These are phyloP conservation scores for Sarcophaga caerulescens DNA, from an alignment of 2,888 invertebrate species.

Conservation along the genomic window DNA sequence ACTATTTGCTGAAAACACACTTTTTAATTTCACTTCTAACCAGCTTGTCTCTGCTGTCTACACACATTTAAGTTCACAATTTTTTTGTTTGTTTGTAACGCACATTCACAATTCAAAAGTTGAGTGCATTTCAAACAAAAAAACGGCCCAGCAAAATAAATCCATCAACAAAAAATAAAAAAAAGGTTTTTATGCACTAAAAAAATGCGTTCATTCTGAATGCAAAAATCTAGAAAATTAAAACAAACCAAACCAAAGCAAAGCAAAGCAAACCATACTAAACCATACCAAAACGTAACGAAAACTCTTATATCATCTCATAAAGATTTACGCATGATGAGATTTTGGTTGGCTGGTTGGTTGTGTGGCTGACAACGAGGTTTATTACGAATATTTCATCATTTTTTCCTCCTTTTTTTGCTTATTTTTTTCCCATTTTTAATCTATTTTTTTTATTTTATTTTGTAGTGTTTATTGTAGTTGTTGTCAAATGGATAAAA, in stretches of 20 bases:
- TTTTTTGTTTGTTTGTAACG: not conserved
- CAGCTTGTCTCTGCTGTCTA: not conserved
- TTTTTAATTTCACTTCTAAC: not conserved
- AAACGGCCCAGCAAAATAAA: conserved; percentile 48
- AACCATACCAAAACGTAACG: conserved; percentile 78
- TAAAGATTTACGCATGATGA: conserved; percentile 77
- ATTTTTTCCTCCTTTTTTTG: conserved; percentile 55
- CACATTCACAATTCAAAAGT: conserved; percentile 80
- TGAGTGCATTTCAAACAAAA: conserved; percentile 81
- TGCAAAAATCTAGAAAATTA: conserved; percentile 78
- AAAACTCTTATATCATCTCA: conserved; percentile 73
- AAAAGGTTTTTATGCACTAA: conserved; percentile 56
- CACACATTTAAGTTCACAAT: not conserved
- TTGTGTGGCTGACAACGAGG: conserved; percentile 72
- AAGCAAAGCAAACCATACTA: conserved; percentile 79
- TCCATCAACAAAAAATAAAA: conserved; percentile 51
- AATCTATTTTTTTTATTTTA: conserved; percentile 6
- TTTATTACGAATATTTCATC: conserved; percentile 23
- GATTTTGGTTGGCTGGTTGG: conserved; percentile 74
- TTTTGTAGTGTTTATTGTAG: conserved; percentile 15
- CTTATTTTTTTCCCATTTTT: conserved; percentile 34
- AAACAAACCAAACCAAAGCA: conserved; percentile 79
- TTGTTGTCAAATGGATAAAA: not conserved
- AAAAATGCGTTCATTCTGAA: conserved; percentile 62
- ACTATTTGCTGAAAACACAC: not conserved